Conservation (phyloP, 2,888 invertebrate genomes). For the Calameuta idolon region DNA sequence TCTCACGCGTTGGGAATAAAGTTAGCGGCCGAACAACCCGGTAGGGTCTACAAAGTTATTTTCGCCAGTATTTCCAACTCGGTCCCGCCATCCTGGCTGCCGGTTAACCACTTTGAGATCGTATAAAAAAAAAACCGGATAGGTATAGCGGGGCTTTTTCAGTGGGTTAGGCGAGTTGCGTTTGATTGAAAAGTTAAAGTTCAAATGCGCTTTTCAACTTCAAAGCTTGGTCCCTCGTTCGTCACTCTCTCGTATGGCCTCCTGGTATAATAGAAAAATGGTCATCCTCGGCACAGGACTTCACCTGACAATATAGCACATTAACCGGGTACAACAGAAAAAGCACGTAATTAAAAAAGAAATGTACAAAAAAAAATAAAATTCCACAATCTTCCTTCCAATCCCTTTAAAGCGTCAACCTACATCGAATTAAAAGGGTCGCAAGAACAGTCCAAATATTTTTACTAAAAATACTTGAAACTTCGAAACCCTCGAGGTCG, state of each 20-base stretch:
- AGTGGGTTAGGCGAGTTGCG: neutral
- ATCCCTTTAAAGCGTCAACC: neutral
- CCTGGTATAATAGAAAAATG: neutral
- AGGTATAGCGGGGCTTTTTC: neutral
- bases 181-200: constrained; percentile 5
- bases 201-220: neutral
- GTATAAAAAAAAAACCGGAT: neutral
- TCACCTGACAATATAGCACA: neutral
- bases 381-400: neutral
- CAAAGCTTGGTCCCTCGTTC: neutral
- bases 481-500: constrained; percentile 31
- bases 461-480: constrained; percentile 46
- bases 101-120: constrained; percentile 6
- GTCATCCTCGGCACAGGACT: neutral
- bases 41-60: constrained; percentile 7
- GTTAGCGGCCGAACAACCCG: constrained; percentile 39
- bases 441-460: constrained; percentile 44
- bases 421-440: constrained; percentile 41
- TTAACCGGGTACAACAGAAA: neutral
- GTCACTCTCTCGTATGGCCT: neutral
- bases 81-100: neutral
- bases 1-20: constrained; percentile 57
- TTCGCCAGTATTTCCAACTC: constrained; percentile 4
- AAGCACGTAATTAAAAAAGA: neutral
- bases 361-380: neutral